These are phyloP conservation scores for Erythrocercus mccallii DNA, from an alignment of 2,113 vertebrate species.

Conservation along the genomic window DNA sequence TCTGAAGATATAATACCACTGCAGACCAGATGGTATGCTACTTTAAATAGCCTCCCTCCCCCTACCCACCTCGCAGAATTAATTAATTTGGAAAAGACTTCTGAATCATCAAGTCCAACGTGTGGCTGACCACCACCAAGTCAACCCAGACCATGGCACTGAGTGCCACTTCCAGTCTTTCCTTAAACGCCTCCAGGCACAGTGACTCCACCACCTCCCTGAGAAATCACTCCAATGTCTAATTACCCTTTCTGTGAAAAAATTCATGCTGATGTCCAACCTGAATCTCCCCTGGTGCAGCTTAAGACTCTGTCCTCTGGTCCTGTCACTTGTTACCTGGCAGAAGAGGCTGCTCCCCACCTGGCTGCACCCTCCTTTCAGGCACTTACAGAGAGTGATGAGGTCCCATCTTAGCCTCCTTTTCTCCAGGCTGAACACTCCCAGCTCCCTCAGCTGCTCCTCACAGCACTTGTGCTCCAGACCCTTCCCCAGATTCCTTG, in stretches of 20 bases:
- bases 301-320: not conserved
- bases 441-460: not conserved
- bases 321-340: not conserved
- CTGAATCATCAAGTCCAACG: not conserved
- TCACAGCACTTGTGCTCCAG: not conserved
- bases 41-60: not conserved
- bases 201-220: not conserved
- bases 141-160: not conserved
- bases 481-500: not conserved
- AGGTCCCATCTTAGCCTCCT: fast-evolving
- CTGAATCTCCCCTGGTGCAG: not conserved
- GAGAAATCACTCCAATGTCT: not conserved
- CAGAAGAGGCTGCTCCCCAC: fast-evolving
- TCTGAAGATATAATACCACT: not conserved
- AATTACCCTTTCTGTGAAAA: not conserved
- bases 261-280: not conserved
- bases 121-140: too few relatives aligned
- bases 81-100: not conserved
- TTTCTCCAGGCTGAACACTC: not conserved
- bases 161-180: not conserved
- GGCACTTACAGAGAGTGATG: fast-evolving
- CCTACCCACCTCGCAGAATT: not conserved
- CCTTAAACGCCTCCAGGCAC: not conserved
- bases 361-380: not conserved
- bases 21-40: not conserved